Percentiles rank a stretch among this genome's conserved stretches.
Evolutionary conservation across 2,113 vertebrate genomes (phyloP).

Genomic region (Recurvirostra avosetta): DNA sequence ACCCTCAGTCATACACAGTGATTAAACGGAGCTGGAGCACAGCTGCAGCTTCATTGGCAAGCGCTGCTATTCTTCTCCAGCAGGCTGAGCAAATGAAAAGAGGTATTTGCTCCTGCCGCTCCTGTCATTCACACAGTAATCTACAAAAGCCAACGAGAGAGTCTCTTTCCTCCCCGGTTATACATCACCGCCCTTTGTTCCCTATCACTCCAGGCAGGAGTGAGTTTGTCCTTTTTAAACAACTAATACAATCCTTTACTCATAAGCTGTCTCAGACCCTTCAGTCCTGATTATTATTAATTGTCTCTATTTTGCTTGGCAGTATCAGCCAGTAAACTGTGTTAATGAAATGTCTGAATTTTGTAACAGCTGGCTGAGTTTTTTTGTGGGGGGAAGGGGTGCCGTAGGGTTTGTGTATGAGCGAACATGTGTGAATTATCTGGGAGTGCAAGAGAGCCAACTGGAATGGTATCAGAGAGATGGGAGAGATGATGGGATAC

Average conservation of each 20-base stretch:
- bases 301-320: slow-evolving; percentile 50
- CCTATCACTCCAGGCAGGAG: slow-evolving; percentile 22
- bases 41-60: slow-evolving; percentile 58
- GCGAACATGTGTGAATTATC: slow-evolving; percentile 3
- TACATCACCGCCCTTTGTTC: slow-evolving; percentile 40
- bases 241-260: slow-evolving; percentile 6
- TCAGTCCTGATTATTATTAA: slow-evolving; percentile 35
- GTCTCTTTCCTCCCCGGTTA: slow-evolving; percentile 15
- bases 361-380: slow-evolving; percentile 29
- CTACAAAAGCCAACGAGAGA: slow-evolving; percentile 15
- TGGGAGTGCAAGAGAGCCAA: not conserved
- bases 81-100: slow-evolving; percentile 56
- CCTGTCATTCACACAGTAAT: slow-evolving; percentile 25
- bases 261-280: not conserved
- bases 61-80: slow-evolving; percentile 51
- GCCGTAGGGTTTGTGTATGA: not conserved
- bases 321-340: slow-evolving; percentile 7
- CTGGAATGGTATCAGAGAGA: not conserved
- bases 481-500: not conserved
- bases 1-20: slow-evolving; percentile 55
- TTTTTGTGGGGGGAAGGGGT: not conserved
- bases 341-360: slow-evolving; percentile 44
- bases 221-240: slow-evolving; percentile 36
- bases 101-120: slow-evolving; percentile 44
- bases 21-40: slow-evolving; percentile 38